These are phyloP conservation scores for Myotis davidii DNA, from an alignment of 2,113 vertebrate species.

Conservation along the genomic window DNA sequence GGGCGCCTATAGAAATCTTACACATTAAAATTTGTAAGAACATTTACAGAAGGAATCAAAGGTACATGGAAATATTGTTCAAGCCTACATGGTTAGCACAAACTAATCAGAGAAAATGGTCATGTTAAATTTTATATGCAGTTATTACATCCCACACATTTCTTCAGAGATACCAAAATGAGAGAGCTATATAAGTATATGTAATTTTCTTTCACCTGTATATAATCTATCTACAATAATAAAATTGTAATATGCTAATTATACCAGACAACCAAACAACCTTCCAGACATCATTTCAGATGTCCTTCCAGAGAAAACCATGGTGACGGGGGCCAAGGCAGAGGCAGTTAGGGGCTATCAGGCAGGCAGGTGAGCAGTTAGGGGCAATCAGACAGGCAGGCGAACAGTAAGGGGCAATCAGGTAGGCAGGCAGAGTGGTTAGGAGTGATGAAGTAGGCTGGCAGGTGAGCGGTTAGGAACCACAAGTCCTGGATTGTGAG, in stretches of 20 bases:
- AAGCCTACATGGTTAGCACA: neutral
- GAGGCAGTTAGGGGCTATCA: too few species aligned
- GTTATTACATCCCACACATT: neutral
- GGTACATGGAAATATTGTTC: neutral
- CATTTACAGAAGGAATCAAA: neutral
- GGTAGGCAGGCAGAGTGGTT: too few species aligned
- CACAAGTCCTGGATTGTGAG: too few species aligned
- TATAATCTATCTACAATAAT: neutral
- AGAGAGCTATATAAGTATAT: neutral
- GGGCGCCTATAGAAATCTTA: neutral
- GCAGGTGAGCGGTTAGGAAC: too few species aligned
- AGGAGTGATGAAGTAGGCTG: too few species aligned
- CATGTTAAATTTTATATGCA: slow-evolving; percentile 3
- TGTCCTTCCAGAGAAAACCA: too few species aligned
- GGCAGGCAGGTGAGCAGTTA: too few species aligned
- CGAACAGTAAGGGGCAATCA: too few species aligned
- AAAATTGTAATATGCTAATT: neutral
- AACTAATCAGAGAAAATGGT: neutral
- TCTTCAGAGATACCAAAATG: neutral
- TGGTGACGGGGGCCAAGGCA: too few species aligned
- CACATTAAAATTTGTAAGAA: neutral
- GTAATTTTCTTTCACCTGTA: neutral
- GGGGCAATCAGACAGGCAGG: too few species aligned
- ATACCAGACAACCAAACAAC: too few species aligned
- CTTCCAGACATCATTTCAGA: too few species aligned